These are phyloP conservation scores for Poeciliopsis paucimaculata DNA, from an alignment of 2,797 vertebrate species.

Conservation along the genomic window DNA sequence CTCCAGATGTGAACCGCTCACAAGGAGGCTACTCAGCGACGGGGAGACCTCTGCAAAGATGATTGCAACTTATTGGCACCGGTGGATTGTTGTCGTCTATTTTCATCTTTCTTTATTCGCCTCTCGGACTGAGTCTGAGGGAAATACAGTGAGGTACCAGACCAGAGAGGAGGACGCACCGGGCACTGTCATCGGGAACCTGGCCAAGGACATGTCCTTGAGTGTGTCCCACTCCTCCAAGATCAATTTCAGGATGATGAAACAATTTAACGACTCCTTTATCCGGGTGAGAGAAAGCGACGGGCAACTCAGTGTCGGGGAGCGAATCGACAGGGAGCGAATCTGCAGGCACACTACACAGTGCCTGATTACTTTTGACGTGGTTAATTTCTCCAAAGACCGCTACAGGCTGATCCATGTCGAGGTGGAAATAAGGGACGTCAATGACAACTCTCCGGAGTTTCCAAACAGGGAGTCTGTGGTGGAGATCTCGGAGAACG, in stretches of 20 bases:
- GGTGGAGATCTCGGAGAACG: conserved; percentile 92
- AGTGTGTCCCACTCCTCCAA: conserved; percentile 81
- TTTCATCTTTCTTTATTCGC: conserved; percentile 68
- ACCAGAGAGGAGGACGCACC: conserved; percentile 91
- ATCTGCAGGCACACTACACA: conserved; percentile 87
- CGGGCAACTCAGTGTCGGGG: conserved; percentile 89
- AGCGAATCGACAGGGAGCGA: conserved; percentile 90
- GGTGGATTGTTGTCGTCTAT: conserved; percentile 72
- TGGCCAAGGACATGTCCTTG: conserved; percentile 92
- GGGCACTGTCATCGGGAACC: conserved; percentile 92
- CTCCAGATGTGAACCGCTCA: conserved; percentile 59
- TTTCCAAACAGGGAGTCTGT: conserved; percentile 86
- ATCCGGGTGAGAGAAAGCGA: conserved; percentile 90
- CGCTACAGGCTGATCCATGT: conserved; percentile 93
- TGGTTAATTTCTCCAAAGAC: conserved; percentile 91
- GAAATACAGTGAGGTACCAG: conserved; percentile 92
- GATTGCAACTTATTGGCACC: conserved; percentile 62
- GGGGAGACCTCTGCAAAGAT: conserved; percentile 53
- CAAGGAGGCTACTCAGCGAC: conserved; percentile 52
- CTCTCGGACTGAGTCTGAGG: conserved; percentile 70
- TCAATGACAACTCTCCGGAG: conserved; percentile 92
- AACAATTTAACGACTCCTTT: conserved; percentile 90
- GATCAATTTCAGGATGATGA: conserved; percentile 89
- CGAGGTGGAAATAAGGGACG: conserved; percentile 93
- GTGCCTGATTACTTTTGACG: conserved; percentile 92